Evolutionary conservation across 2,888 invertebrate genomes (phyloP), one percentile per base, ranked within the genome.

Genomic region (Monoplex corrugatus): DNA sequence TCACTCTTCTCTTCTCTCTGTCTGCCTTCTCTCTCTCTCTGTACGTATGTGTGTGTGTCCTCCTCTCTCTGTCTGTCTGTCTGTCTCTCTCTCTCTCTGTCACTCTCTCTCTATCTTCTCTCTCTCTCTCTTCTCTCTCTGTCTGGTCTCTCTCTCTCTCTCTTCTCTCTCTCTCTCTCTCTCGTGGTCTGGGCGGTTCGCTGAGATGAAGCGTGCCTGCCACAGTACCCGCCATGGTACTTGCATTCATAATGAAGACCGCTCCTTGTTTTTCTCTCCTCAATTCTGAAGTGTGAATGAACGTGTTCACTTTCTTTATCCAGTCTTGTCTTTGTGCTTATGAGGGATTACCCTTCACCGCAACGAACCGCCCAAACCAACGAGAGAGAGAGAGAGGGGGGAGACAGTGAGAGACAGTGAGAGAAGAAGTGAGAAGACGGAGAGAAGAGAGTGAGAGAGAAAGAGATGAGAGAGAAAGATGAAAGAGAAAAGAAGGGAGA

Each of bases 81-180:
- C 57, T 57, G 5, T 57, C 10, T 2, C 10, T 10, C 10, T 57
- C 57, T 57, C 57, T 57, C 3, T 57, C 57, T 57, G 5, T 57
- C 57, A 23, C 50, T 57, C 57, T 57, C 3, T 57, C 57, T 57
- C 57, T 57, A 2, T 57, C 3, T 57, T 1, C 57, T 57, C 57
- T 57, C 3, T 57, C 57, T 38, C 3, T 40, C 38, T 43, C 38
- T 40, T 38, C 80, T 38, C 80, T 82, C 83, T 83, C 44, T 43
- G 43, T 83, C 83, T 83, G 43, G 43, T 83, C 83, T 83, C 80
- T 78, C 80, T 82, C 83, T 83, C 83, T 44, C 83, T 83, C 83
- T 44, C 83, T 83, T 8, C 32, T 32, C 44, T 38, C 13, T 38
- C 43, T 38, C 83, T 44, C 83, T 83, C 19, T 83, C 83, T 83